Percentiles rank a stretch among this genome's conserved stretches.
phyloP scores from a whole-genome alignment of 2,113 vertebrate genomes.

The Tupaia chinensis region DNA sequence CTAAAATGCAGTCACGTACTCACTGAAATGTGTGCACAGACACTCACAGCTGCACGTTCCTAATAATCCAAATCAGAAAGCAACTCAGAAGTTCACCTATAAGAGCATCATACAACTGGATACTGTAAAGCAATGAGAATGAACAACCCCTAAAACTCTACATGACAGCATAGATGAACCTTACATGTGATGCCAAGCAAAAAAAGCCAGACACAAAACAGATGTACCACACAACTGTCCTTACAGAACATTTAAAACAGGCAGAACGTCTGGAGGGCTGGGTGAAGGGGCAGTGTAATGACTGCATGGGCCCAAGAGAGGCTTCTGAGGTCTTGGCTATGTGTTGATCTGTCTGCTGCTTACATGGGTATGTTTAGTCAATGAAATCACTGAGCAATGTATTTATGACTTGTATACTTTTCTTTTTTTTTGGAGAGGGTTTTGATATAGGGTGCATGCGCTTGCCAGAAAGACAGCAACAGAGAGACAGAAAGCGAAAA shows the following conservation, averaged over 20 bases:
- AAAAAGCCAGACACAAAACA: not conserved
- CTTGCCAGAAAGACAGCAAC: too few relatives aligned
- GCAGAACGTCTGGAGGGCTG: not conserved
- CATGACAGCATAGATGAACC: too few relatives aligned
- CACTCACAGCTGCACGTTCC: not conserved
- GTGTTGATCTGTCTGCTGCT: not conserved
- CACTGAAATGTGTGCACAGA: not conserved
- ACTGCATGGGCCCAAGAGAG: not conserved
- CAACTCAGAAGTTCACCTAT: not conserved
- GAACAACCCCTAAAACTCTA: too few relatives aligned
- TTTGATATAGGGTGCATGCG: too few relatives aligned
- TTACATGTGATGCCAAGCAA: not conserved
- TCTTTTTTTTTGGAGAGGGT: not conserved
- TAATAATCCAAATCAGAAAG: not conserved
- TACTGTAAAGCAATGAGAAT: not conserved
- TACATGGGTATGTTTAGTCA: not conserved
- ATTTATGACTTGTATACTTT: not conserved
- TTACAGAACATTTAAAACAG: not conserved
- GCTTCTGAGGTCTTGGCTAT: not conserved
- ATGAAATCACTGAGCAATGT: not conserved
- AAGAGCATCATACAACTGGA: not conserved
- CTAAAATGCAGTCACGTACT: not conserved
- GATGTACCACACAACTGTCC: not conserved
- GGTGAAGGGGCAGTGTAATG: not conserved
- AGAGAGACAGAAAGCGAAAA: too few relatives aligned